phyloP scores from a whole-genome alignment of 2,113 vertebrate genomes.

The Brachyhypopomus gauderio region DNA sequence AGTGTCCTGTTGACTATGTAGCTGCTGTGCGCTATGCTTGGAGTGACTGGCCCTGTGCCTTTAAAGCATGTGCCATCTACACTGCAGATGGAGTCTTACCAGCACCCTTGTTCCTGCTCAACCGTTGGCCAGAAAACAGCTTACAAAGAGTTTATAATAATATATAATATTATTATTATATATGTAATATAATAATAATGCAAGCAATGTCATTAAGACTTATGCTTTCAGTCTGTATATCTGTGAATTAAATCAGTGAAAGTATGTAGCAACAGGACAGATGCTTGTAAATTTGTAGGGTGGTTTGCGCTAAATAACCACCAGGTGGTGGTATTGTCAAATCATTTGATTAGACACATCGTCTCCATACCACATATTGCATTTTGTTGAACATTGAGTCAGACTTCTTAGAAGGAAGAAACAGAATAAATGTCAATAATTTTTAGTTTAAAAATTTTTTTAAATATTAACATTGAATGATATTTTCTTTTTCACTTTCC shows the following conservation, averaged over 20 bases:
- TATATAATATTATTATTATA: too few relatives aligned
- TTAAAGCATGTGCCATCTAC: slow-evolving; percentile 84
- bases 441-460: not conserved
- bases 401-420: not conserved
- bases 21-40: slow-evolving; percentile 85
- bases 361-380: not conserved
- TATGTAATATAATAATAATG: too few relatives aligned
- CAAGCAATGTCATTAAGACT: not conserved
- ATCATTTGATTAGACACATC: not conserved
- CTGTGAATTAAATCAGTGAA: not conserved
- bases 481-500: not conserved
- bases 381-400: not conserved
- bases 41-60: slow-evolving; percentile 86
- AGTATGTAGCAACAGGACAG: not conserved
- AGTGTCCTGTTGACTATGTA: slow-evolving; percentile 54
- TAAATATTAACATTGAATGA: not conserved
- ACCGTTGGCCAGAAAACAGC: not conserved
- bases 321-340: slow-evolving; percentile 6
- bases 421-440: not conserved
- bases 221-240: not conserved
- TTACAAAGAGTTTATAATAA: not conserved
- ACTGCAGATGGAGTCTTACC: slow-evolving; percentile 73
- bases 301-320: not conserved
- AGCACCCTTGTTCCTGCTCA: slow-evolving; percentile 77
- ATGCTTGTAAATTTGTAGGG: not conserved